phyloP scores from a whole-genome alignment of 2,113 vertebrate genomes.

The Leptobrachium leishanense region DNA sequence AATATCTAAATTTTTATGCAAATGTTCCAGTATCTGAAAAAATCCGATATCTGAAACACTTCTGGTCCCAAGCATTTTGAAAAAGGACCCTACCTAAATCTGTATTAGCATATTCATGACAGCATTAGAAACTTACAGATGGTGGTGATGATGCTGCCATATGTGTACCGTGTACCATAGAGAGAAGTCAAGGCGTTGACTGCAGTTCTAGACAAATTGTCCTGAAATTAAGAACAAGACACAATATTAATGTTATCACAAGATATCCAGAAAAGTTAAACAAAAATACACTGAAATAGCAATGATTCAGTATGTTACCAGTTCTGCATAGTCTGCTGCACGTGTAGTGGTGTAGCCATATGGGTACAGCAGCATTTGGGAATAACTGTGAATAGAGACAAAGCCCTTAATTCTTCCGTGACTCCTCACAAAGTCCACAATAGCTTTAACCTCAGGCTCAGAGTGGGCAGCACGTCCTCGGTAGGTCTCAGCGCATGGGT shows the following conservation, averaged over 20 bases:
- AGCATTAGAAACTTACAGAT: constrained; percentile 80
- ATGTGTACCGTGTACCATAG: constrained; percentile 77
- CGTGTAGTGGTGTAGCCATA: constrained; percentile 76
- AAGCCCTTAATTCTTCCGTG: constrained; percentile 89
- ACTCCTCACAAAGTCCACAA: constrained; percentile 85
- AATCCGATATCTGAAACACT: too few relatives aligned
- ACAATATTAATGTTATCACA: neutral
- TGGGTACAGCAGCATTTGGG: constrained; percentile 90
- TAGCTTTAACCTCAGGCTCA: constrained; percentile 85
- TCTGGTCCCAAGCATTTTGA: too few relatives aligned
- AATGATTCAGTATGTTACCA: constrained; percentile 67
- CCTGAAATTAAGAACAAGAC: constrained; percentile 60
- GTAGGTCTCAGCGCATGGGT: constrained; percentile 80
- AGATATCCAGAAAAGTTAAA: neutral
- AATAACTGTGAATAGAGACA: constrained; percentile 92
- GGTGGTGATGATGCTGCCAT: constrained; percentile 83
- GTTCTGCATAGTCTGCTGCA: constrained; percentile 65
- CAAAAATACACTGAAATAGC: neutral
- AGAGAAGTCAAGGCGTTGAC: constrained; percentile 76
- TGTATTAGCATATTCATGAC: too few relatives aligned
- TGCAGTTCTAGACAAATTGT: constrained; percentile 73
- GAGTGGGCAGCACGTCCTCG: constrained; percentile 77
- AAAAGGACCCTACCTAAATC: too few relatives aligned
- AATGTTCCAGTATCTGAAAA: too few relatives aligned
- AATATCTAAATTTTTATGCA: too few relatives aligned